Conservation (phyloP, 2,888 invertebrate genomes). For the Clitarchus hookeri region DNA sequence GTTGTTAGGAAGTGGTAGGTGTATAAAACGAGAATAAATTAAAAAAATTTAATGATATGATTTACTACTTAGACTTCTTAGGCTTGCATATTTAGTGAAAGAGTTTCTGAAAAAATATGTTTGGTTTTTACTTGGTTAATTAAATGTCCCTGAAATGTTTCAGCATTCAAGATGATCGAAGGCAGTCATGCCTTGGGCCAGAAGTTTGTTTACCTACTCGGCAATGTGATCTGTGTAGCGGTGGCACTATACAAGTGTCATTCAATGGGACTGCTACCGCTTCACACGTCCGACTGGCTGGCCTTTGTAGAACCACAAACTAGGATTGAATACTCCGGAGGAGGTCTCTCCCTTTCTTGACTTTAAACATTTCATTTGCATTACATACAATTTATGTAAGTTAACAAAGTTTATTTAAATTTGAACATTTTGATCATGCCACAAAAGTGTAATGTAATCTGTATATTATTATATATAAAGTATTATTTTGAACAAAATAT, state of each 20-base stretch:
- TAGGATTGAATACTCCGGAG: conserved; percentile 83
- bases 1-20: no score
- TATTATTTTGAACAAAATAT: background rate
- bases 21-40: no score
- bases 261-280: conserved; percentile 95
- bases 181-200: conserved; percentile 88
- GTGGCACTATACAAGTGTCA: conserved; percentile 97
- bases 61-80: background rate
- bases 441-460: background rate
- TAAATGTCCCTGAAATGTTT: conserved; percentile 38
- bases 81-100: conserved; percentile 14
- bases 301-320: conserved; percentile 93
- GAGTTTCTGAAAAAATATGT: background rate
- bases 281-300: conserved; percentile 97
- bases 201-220: conserved; percentile 90
- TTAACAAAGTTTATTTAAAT: no score
- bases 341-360: conserved; percentile 63
- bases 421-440: no score
- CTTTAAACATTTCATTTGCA: background rate
- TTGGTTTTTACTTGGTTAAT: conserved; percentile 29
- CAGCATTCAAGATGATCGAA: conserved; percentile 90
- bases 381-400: background rate
- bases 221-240: conserved; percentile 89
- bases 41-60: background rate
- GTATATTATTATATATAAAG: background rate